Base-by-base conservation (phyloP, 2,888 invertebrate species). In the Lepidocyrtoides sp. region DNA sequence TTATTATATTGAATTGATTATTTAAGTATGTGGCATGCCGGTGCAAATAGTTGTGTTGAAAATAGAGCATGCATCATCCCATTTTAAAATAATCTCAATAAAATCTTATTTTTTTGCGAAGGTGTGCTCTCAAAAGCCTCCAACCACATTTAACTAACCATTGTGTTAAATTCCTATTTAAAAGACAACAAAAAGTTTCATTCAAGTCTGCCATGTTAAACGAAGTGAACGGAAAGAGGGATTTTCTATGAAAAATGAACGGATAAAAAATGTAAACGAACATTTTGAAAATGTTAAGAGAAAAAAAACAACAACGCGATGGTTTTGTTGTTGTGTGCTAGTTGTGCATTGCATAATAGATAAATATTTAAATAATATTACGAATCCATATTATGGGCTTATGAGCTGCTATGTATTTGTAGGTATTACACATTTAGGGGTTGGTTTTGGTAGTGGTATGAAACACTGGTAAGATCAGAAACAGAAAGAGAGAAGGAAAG, bases 291-390 rank as follows among this genome's bases (percentile, higher is more conserved):
- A n/a, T n/a, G n/a, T n/a, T n/a, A n/a, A 36, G n/a, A 41, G 23
- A 12, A 72, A 41, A n/a, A 75, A 75, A 75, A 75, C 75, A 75
- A 48, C 48, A 17, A 23, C 75, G 14, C 17, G 17, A 44, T 26
- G 36, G 41, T 72, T 36, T 36, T 36, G 36, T 36, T 48, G 48
- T 75, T 75, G 75, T n/a, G n/a, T n/a, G n/a, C n/a, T n/a, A n/a
- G n/a, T 75, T 75, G 75, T 44, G 48, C 75, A 66, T 66, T 44
- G 48, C 75, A 66, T 66, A 75, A 75, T 75, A 75, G 75, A 75
- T 75, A 75, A 75, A 75, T 48, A 75, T 75, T 75, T 75, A 75
- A 75, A 75, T 75, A 75, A 23, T 20, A 75, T 75, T 63, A 48
- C 48, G 17, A 36, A 36, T 36, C 36, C 36, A 7, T 36, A 36